These are phyloP conservation scores for Anthopleura sola DNA, from an alignment of 64 coral and sea anemone genomes.

Conservation along the genomic window DNA sequence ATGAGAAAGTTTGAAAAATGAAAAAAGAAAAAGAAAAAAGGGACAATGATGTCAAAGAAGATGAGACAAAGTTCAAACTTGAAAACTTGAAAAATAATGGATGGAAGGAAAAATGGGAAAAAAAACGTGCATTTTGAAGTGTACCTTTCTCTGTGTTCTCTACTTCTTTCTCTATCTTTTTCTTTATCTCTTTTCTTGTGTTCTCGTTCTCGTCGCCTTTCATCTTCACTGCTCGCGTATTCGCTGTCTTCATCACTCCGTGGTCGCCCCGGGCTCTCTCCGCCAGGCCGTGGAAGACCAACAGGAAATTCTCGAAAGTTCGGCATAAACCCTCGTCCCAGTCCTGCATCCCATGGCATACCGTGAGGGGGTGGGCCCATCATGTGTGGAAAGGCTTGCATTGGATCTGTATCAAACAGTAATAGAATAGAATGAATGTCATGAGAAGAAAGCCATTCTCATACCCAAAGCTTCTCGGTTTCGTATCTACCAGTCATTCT, in stretches of 20 bases:
- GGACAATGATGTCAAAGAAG: neutral
- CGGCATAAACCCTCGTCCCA: conserved; percentile 53
- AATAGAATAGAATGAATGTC: neutral
- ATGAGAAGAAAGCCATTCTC: too few species aligned
- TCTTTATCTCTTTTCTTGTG: conserved; percentile 49
- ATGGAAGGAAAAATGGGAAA: neutral
- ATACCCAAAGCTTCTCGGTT: too few species aligned
- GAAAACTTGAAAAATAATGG: neutral
- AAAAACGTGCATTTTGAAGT: neutral
- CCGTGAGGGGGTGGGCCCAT: conserved; percentile 64
- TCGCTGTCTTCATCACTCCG: conserved; percentile 41
- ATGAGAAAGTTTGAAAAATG: neutral
- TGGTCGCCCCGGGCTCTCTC: conserved; percentile 43
- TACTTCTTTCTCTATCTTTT: conserved; percentile 52
- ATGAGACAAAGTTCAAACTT: neutral
- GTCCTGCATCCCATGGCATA: conserved; percentile 41
- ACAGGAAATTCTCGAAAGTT: conserved; percentile 55
- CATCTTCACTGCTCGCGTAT: conserved; percentile 40
- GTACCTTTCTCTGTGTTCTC: conserved; percentile 62
- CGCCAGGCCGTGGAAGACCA: conserved; percentile 30
- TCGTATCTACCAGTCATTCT: too few species aligned
- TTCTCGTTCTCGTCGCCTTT: conserved; percentile 52
- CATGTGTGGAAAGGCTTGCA: conserved; percentile 47
- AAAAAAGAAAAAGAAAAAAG: neutral
- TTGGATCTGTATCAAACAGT: conserved; percentile 36